Percentiles rank a stretch among this genome's conserved stretches.
phyloP scores from a whole-genome alignment of 2,797 vertebrate genomes.

The Muraenolepis orangiensis region DNA sequence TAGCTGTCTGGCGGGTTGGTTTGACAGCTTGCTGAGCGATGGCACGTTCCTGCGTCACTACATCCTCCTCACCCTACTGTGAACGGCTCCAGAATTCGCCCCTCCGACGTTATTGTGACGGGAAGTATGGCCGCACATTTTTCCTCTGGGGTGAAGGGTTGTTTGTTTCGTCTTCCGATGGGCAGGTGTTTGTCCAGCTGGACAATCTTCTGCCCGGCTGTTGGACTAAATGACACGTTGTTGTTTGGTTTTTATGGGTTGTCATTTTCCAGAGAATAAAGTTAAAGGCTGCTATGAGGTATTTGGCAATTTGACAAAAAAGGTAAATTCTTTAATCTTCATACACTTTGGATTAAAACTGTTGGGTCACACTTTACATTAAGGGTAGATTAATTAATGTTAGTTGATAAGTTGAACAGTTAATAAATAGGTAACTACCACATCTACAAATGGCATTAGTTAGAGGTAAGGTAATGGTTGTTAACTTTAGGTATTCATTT shows the following conservation, averaged over 20 bases:
- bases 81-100: slow-evolving; percentile 49
- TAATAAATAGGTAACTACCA: no score
- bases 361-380: no score
- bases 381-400: no score
- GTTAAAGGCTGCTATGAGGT: not conserved
- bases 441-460: no score
- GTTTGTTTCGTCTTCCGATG: slow-evolving; percentile 1
- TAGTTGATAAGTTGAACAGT: no score
- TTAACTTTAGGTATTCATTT: no score
- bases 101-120: slow-evolving; percentile 51
- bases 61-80: slow-evolving; percentile 63
- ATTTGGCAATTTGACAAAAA: no score
- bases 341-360: not conserved
- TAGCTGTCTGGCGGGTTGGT: slow-evolving; percentile 43
- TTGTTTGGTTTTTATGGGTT: no score
- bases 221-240: not conserved
- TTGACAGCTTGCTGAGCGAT: slow-evolving; percentile 56
- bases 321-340: not conserved
- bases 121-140: slow-evolving; percentile 41
- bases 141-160: slow-evolving; percentile 51
- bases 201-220: slow-evolving; percentile 8
- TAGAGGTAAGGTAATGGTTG: no score
- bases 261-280: not conserved
- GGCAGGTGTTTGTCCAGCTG: slow-evolving; percentile 27
- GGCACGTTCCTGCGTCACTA: slow-evolving; percentile 65